Conservation (phyloP, 2,797 vertebrate genomes). For the Cirrhinus mrigala region DNA sequence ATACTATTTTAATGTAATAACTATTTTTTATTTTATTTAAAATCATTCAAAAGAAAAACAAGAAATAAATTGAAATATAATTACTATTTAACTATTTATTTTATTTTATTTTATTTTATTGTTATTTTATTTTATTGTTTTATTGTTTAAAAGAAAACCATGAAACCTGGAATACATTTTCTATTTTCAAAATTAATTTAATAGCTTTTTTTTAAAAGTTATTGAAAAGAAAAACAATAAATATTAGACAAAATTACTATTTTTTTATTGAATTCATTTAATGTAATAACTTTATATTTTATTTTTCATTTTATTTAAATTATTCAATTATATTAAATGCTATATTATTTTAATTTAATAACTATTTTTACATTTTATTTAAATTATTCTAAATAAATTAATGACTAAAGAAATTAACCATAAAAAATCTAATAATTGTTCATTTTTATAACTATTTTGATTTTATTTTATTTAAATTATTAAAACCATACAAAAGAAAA, state of each 20-base stretch:
- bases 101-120: too few species aligned
- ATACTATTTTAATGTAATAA: too few species aligned
- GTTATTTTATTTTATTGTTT: too few species aligned
- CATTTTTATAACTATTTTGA: background rate
- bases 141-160: too few species aligned
- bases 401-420: background rate
- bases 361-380: background rate
- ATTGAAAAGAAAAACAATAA: background rate
- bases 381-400: background rate
- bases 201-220: background rate
- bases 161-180: background rate
- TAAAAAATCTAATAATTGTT: background rate
- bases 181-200: background rate
- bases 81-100: too few species aligned
- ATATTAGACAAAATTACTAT: background rate
- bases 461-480: too few species aligned
- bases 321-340: background rate
- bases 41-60: too few species aligned
- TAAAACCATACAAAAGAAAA: too few species aligned
- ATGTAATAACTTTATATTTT: too few species aligned
- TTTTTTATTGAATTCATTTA: background rate
- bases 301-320: too few species aligned
- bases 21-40: too few species aligned
- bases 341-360: background rate
- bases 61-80: too few species aligned